phyloP scores from a whole-genome alignment of 2,797 vertebrate species.

The Avahi laniger region DNA sequence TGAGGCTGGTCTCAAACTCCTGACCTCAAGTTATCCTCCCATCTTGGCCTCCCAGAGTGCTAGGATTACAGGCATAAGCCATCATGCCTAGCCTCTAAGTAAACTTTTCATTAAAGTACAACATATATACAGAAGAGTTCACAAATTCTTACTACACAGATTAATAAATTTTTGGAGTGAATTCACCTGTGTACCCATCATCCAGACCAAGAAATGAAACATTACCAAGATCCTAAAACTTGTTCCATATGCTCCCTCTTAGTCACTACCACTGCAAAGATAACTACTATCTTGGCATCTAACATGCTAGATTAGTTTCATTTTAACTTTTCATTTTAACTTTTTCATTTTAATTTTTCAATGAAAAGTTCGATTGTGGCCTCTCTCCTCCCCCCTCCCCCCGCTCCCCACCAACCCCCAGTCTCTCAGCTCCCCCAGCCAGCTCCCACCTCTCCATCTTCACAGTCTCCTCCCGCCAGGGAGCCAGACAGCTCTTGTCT shows the following conservation, averaged over 20 bases:
- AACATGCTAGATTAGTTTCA: neutral
- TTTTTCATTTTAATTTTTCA: neutral
- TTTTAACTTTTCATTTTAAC: neutral
- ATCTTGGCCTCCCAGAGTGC: too few relatives aligned
- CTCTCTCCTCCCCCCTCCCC: neutral
- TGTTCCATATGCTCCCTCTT: neutral
- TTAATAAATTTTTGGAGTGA: slow-evolving; percentile 20
- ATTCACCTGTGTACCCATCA: neutral
- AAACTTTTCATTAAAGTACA: slow-evolving; percentile 9
- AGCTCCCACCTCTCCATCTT: neutral
- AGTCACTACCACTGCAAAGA: neutral
- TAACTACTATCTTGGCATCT: neutral
- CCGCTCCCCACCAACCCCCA: neutral
- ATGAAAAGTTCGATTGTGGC: neutral
- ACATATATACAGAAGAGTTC: neutral
- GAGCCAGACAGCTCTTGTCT: neutral
- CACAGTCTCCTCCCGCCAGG: neutral
- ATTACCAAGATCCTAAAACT: neutral
- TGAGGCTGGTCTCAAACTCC: too few relatives aligned
- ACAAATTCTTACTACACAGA: neutral
- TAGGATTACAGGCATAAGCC: too few relatives aligned
- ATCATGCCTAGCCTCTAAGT: neutral
- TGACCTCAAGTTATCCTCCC: too few relatives aligned
- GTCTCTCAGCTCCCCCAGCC: neutral
- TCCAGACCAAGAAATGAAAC: slow-evolving; percentile 4